phyloP scores from a whole-genome alignment of 2,113 vertebrate genomes.

The Turdus rufiventris region DNA sequence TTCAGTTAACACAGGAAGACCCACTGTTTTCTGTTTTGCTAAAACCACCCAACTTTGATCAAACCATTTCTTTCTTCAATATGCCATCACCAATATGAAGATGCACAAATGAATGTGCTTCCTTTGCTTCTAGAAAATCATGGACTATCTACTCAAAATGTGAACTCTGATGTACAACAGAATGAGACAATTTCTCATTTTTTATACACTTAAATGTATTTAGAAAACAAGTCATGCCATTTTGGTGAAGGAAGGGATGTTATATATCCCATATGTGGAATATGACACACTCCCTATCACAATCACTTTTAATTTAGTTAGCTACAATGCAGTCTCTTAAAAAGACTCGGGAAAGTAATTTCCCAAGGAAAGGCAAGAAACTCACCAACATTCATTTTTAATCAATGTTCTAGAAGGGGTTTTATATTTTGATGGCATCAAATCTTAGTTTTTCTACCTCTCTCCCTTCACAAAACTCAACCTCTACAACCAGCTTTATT shows the following conservation, averaged over 20 bases:
- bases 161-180: not conserved
- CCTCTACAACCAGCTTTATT: not conserved
- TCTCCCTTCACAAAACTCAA: not conserved
- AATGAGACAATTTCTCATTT: not conserved
- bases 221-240: not conserved
- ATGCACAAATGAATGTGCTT: not conserved
- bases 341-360: not conserved
- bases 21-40: conserved; percentile 43
- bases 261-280: not conserved
- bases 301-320: not conserved
- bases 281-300: not conserved
- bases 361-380: not conserved
- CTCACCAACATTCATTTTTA: not conserved
- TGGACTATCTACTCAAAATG: not conserved
- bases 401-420: not conserved
- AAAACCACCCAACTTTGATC: conserved; percentile 45
- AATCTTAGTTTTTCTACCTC: not conserved
- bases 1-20: conserved; percentile 45
- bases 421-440: not conserved
- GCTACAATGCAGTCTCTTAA: not conserved
- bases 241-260: not conserved
- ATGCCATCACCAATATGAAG: not conserved
- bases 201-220: not conserved
- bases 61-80: not conserved
- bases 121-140: not conserved